Conservation (phyloP, 2,113 vertebrate species). For the Mionectes macconnelli region DNA sequence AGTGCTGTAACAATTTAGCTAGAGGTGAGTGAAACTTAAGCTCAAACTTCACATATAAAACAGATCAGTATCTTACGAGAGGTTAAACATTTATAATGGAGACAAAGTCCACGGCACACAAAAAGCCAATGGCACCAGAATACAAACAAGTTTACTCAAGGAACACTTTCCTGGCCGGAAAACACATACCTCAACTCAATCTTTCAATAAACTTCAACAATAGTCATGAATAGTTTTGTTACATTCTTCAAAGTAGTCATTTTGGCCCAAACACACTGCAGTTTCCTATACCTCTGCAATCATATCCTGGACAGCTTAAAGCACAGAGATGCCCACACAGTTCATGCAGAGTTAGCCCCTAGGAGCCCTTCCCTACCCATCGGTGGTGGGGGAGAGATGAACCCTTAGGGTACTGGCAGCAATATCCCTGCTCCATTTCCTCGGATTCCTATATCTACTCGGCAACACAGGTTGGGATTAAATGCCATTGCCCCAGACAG, state of each 20-base stretch:
- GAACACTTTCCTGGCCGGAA: neutral
- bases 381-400: rapidly evolving
- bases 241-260: neutral
- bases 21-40: neutral
- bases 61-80: neutral
- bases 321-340: rapidly evolving
- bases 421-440: neutral
- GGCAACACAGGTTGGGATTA: neutral
- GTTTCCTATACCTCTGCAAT: neutral
- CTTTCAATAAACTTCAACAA: neutral
- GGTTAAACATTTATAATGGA: neutral
- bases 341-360: neutral
- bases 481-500: neutral
- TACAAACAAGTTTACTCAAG: neutral
- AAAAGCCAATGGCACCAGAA: neutral
- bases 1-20: neutral
- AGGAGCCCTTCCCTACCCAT: neutral
- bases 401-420: neutral
- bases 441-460: neutral
- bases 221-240: neutral
- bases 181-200: neutral
- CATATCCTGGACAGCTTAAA: neutral
- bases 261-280: neutral
- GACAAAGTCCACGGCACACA: neutral
- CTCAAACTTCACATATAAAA: neutral